Evolutionary conservation across 2,888 invertebrate species (phyloP), one percentile per base, ranked within the genome.

Genomic region (Luffia ferchaultella): DNA sequence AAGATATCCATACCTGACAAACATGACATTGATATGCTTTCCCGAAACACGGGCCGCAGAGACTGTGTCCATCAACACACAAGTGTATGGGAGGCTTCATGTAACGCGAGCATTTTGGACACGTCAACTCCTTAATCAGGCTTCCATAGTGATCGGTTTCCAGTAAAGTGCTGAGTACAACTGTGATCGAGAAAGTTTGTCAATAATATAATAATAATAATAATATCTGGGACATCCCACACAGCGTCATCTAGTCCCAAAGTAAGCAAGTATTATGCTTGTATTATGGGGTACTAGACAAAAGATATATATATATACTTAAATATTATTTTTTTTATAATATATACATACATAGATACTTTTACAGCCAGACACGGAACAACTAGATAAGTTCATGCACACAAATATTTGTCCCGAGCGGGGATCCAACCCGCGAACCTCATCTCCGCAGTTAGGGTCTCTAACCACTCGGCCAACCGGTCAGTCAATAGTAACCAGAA

Each of bases 141-240:
- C 82, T 74, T 59, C 68, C 75, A 62, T 85, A 85, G 65, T 85
- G 84, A 45, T 84, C 83, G 53, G 85, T 78, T 58, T 79, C 78
- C 50, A 84, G 66, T 42, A 84, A 63, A 40, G 76, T 75, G 56
- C 69, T 79, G 48, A 83, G 61, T 17, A 78, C 73, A 60, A 76
- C 82, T 82, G 73, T 0, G 68, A 73, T 51, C 20, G 50, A 52
- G 47, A 56, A 44, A 9, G 15, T 40, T 40, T 40, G 15, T n/a
- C n/a, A n/a, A n/a, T n/a, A n/a, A n/a, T n/a, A n/a, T n/a, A n/a
- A n/a, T n/a, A n/a, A n/a, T n/a, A n/a, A n/a, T n/a, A n/a, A n/a
- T n/a, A n/a, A n/a, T n/a, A n/a, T n/a, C n/a, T n/a, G n/a, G n/a
- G n/a, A n/a, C n/a, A n/a, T n/a, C n/a, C n/a, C n/a, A n/a, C n/a